A percentile compares a stretch with the other conserved stretches of the same genome.
Conservation (phyloP, 92 coral and sea anemone species). For the Umimayanthus chanpuru region DNA sequence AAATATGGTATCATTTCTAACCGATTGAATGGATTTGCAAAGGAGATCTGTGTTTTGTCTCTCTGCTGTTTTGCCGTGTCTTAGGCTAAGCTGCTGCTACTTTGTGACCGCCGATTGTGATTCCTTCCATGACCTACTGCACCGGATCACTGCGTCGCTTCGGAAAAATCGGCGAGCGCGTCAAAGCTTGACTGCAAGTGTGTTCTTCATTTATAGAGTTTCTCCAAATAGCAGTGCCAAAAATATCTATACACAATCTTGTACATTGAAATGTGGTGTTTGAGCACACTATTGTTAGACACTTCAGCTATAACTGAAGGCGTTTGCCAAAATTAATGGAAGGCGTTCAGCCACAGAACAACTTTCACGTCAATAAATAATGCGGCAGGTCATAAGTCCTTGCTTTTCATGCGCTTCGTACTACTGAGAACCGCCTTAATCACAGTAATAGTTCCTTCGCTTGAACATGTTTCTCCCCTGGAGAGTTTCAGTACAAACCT, state of each 20-base stretch:
- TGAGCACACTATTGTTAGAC: neutral
- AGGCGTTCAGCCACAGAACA: neutral
- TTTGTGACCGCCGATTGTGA: neutral
- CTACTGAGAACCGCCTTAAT: neutral
- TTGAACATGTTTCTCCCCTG: neutral
- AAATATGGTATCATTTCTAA: slow-evolving; percentile 5
- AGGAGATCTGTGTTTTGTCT: neutral
- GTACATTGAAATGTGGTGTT: neutral
- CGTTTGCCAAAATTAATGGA: neutral
- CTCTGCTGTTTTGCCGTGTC: neutral
- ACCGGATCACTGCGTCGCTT: neutral
- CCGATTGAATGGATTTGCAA: neutral
- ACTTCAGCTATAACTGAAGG: neutral
- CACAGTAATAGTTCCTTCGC: neutral
- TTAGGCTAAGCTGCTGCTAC: neutral
- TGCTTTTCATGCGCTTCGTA: neutral
- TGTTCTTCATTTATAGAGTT: neutral
- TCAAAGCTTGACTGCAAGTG: neutral
- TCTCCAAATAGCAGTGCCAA: neutral
- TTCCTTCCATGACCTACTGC: neutral
- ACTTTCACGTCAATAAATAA: slow-evolving; percentile 18
- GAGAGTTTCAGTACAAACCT: neutral
- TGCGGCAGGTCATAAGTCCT: neutral
- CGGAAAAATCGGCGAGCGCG: no score
- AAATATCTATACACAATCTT: neutral